A percentile compares a stretch with the other conserved stretches of the same genome.
These are phyloP conservation scores for Heteromurus nitidus DNA, from an alignment of 2,888 invertebrate genomes.

Conservation along the genomic window DNA sequence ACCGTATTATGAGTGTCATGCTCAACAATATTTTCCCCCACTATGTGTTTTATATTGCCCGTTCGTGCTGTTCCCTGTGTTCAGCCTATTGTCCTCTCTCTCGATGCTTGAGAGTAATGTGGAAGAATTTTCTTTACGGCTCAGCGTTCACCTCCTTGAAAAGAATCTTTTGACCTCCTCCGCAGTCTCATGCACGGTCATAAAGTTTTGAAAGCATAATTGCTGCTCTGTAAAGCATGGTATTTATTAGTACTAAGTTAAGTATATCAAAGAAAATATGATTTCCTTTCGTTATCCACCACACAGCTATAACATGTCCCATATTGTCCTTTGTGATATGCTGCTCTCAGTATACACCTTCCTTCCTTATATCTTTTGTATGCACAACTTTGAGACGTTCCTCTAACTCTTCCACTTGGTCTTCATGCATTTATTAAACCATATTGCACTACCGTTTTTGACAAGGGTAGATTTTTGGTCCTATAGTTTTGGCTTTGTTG, in stretches of 20 bases:
- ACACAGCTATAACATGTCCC: too few species aligned
- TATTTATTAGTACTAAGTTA: constrained; percentile 58
- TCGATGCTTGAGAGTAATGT: constrained; percentile 49
- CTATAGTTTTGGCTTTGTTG: too few species aligned
- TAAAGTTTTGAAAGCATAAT: constrained; percentile 61
- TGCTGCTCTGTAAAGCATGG: constrained; percentile 55
- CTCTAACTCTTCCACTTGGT: too few species aligned
- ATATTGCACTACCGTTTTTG: too few species aligned
- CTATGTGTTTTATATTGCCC: constrained; percentile 12
- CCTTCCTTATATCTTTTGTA: too few species aligned
- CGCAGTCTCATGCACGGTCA: constrained; percentile 41
- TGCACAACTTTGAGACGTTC: too few species aligned
- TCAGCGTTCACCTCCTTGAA: background rate
- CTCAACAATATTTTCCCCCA: background rate
- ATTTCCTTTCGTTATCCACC: constrained; percentile 24
- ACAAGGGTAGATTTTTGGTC: too few species aligned
- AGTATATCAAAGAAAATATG: constrained; percentile 44
- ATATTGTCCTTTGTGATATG: too few species aligned
- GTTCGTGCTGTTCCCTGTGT: background rate
- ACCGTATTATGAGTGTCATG: constrained; percentile 24
- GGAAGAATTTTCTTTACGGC: constrained; percentile 31
- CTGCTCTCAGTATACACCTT: too few species aligned
- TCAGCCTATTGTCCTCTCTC: constrained; percentile 5
- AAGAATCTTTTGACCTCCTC: constrained; percentile 24
- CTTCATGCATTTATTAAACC: too few species aligned